Base-by-base conservation (phyloP, 2,797 vertebrate genomes). In the Diceros bicornis region DNA sequence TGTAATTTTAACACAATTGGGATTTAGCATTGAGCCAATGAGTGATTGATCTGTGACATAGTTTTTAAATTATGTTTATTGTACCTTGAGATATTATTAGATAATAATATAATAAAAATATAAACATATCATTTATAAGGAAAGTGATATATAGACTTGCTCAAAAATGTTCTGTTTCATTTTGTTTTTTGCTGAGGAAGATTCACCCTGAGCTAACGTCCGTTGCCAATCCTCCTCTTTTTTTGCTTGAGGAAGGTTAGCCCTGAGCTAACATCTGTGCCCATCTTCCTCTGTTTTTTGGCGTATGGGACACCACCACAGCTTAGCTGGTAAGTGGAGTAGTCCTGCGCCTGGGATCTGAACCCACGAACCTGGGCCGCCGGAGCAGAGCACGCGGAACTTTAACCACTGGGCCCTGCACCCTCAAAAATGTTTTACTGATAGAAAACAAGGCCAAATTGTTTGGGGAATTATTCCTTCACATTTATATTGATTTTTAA, bases 61-160 rank as follows among this genome's bases (percentile, higher is more conserved):
- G 16, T 90, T 97, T 89, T 75, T 55, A 79, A 87, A 47, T n/a
- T 68, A 4, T 87, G 20, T 77, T 61, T 93, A 69, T 91, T 91
- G 44, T 68, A 74, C 62, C 34, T 61, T 57, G 8, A 96, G n/a
- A 64, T 55, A 86, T 78, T 72, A 66, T 81, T 52, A 44, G 3
- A 23, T 87, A 68, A 64, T 81, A 47, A 75, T 34, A 57, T 87
- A 68, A 69, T 81, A 47, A 75, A 32, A 57, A 7, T 34, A 25
- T 78, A 88, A 59, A 66, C 37, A 17, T 52, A 57, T 32, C 44
- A 25, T 74, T 71, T 81, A 18, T 64, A 62, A 85, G 29, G 34
- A 89, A 95, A 93, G 52, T 85, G 17, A 68, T 74, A 71, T 16
- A 44, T 23, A 27, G 16, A n/a, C 8, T 88, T 85, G 29, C 32